Percentiles rank a stretch among this genome's conserved stretches.
Evolutionary conservation across 2,113 vertebrate species (phyloP).

Genomic region (Sinosuthora webbiana): DNA sequence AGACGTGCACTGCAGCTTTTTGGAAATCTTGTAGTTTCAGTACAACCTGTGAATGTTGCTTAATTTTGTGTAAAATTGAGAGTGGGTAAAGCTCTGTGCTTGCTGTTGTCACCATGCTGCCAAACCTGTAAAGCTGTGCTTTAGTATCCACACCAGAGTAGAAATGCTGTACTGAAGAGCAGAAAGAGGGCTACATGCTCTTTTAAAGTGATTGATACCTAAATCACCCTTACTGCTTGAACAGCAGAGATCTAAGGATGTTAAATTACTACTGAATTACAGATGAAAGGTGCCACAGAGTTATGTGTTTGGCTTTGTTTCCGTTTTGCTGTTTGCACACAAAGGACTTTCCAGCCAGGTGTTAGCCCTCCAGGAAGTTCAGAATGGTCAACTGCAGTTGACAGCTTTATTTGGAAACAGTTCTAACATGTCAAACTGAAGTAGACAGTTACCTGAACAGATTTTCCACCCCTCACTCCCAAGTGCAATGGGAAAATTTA

Average conservation of each 20-base stretch:
- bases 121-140: not conserved
- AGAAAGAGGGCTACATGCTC: not conserved
- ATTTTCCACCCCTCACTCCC: not conserved
- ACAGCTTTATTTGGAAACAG: slow-evolving; percentile 16
- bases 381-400: not conserved
- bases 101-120: not conserved
- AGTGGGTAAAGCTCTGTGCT: not conserved
- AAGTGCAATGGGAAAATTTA: not conserved
- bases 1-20: not conserved
- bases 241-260: not conserved
- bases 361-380: slow-evolving; percentile 15
- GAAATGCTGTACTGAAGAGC: not conserved
- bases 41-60: not conserved
- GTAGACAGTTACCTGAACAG: not conserved
- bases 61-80: not conserved
- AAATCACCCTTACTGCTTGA: not conserved
- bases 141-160: not conserved
- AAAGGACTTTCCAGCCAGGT: not conserved
- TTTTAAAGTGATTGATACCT: not conserved
- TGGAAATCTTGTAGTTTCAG: not conserved
- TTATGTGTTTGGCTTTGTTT: not conserved
- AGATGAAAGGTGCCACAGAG: not conserved
- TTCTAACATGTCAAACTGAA: not conserved
- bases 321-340: not conserved
- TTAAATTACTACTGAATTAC: not conserved